Conservation (phyloP, 1,140 invertebrate genomes). For the Scaptomyza pallida region DNA sequence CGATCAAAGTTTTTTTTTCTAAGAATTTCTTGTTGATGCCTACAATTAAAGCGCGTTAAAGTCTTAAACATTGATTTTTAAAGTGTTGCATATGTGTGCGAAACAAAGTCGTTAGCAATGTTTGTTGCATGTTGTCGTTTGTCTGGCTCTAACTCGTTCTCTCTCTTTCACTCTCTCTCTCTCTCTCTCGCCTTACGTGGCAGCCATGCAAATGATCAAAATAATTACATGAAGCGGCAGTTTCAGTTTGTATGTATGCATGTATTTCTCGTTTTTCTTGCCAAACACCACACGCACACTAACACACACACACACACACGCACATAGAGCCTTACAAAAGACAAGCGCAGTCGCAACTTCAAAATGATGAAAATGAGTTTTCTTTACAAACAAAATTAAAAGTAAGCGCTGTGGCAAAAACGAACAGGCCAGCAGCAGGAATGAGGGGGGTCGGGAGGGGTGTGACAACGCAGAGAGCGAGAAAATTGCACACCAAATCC, state of each 20-base stretch:
- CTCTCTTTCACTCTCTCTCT: conserved; percentile 3
- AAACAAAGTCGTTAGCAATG: conserved; percentile 57
- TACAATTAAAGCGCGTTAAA: too few species aligned
- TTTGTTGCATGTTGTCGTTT: conserved; percentile 32
- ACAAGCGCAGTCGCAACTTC: conserved; percentile 77
- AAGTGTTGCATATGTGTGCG: conserved; percentile 29
- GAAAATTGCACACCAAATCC: conserved; percentile 79
- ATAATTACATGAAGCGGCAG: conserved; percentile 78
- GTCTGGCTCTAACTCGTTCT: conserved; percentile 12
- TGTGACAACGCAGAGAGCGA: conserved; percentile 26
- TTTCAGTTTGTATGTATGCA: conserved; percentile 46
- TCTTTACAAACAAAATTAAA: conserved; percentile 83
- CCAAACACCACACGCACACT: too few species aligned
- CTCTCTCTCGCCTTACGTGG: neutral
- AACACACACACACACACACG: too few species aligned
- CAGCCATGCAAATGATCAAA: conserved; percentile 79
- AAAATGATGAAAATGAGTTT: conserved; percentile 83
- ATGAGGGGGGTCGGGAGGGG: neutral
- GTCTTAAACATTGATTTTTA: conserved; percentile 1
- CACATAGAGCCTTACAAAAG: conserved; percentile 55
- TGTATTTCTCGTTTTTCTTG: neutral
- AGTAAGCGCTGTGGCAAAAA: conserved; percentile 53
- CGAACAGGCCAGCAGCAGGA: conserved; percentile 7
- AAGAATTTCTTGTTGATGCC: too few species aligned
- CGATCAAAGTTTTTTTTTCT: too few species aligned